Evolutionary conservation across 2,113 vertebrate genomes (phyloP).

Genomic region (Larimichthys polyactis): DNA sequence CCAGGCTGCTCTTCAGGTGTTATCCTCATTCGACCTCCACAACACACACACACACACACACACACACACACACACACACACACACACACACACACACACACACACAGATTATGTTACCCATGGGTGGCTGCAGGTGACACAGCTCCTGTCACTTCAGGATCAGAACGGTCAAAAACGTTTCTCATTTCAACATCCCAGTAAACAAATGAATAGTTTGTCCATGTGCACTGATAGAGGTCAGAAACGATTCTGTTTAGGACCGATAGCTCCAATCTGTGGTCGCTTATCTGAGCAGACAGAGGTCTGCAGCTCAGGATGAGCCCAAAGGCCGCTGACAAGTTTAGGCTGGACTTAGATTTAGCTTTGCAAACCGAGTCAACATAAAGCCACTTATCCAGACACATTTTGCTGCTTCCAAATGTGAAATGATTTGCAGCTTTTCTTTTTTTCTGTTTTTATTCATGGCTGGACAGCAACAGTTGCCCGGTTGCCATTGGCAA

Average conservation of each 20-base stretch:
- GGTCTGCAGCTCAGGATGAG: not conserved
- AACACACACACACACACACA: conserved; percentile 7
- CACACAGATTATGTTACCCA: conserved; percentile 47
- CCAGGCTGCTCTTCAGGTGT: conserved; percentile 71
- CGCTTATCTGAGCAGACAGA: not conserved
- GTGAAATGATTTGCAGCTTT: not conserved
- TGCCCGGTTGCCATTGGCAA: too few species aligned
- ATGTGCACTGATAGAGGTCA: not conserved
- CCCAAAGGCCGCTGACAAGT: not conserved
- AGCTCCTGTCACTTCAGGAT: conserved; percentile 32
- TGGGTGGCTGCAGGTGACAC: conserved; percentile 48
- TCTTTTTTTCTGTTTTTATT: not conserved
- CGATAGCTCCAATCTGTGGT: not conserved
- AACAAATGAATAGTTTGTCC: not conserved
- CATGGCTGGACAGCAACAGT: too few species aligned
- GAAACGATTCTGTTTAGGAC: not conserved
- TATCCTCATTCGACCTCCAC: conserved; percentile 35
- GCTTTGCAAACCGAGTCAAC: not conserved
- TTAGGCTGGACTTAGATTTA: not conserved
- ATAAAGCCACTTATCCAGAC: not conserved
- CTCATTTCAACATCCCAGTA: not conserved
- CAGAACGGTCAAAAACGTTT: not conserved
- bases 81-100: conserved; percentile 30
- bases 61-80: too few species aligned
- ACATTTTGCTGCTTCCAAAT: not conserved